Base-by-base conservation (phyloP, 2,797 vertebrate genomes). In the Eremophila alpestris region DNA sequence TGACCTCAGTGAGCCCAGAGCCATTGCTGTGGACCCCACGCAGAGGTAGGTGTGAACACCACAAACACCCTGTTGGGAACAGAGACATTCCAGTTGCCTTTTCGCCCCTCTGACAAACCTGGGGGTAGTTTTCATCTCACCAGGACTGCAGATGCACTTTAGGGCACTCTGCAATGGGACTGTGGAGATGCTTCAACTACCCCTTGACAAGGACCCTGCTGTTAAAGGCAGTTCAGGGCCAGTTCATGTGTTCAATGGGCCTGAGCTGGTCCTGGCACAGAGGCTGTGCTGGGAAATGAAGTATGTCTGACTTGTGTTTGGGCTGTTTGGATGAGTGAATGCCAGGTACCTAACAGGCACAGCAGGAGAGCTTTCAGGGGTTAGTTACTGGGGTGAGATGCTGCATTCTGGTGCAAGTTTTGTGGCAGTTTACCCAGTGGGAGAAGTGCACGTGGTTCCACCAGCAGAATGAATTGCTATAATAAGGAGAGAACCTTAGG, bases 1-100 rank as follows among this genome's bases (percentile, higher is more conserved):
- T 1, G 98, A 98, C 92, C 98, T 99, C 91, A 98, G 98, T 6
- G 99, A 99, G 94, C 99, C 99, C 10, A 98, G 99, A 92, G 99
- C 99, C 93, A 99, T 99, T 10, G 99, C 98, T 1, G 98, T 99
- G 29, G 99, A 99, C 96, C 99, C 99, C 22, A 98, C 98, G 62
- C 98, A 98, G 94, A 99, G 99, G 99, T 99, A 95, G 98, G 98
- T 49, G 43, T 88, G 38, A 59, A 51, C 49, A 38, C 32, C 56
- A 58, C 36, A 26, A 41, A 83, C 16, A 1, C 38, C 38, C 27
- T 46, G 63, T 63, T 6, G 6, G 59, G 56, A 71, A 1, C 27
- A 68, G 38, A 19, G 30, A 45, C 0, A 0, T 48, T 74, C 45
- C 48, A 13, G 16, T 74, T 0, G 0, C n/a, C 40, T 58, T 80